Conservation (phyloP, 2,113 vertebrate genomes). For the Equus przewalskii region DNA sequence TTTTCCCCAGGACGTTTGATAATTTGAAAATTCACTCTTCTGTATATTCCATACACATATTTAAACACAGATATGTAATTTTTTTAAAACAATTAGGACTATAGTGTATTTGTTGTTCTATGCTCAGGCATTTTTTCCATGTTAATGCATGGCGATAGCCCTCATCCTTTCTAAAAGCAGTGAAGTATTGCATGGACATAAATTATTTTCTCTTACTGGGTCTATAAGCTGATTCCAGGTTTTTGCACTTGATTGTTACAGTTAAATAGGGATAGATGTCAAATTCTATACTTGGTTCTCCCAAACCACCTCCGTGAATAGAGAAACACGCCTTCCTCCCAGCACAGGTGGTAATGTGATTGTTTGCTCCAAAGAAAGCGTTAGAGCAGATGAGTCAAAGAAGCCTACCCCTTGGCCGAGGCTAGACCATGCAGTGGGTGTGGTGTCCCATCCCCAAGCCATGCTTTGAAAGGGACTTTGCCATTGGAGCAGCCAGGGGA, state of each 20-base stretch:
- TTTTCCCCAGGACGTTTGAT: not conserved
- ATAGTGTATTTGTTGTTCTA: not conserved
- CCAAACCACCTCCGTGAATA: not conserved
- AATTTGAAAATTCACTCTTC: not conserved
- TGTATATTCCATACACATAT: not conserved
- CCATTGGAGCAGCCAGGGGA: not conserved
- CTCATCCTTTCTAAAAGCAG: not conserved
- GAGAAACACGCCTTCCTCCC: not conserved
- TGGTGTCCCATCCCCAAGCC: not conserved
- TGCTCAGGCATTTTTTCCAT: not conserved
- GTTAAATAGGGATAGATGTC: not conserved
- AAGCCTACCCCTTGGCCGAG: not conserved
- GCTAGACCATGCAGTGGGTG: no score
- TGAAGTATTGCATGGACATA: not conserved
- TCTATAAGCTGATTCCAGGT: slow-evolving; percentile 20
- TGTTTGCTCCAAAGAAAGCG: not conserved
- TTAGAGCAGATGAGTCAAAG: not conserved
- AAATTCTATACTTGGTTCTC: not conserved
- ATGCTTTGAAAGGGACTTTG: not conserved
- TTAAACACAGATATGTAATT: not conserved
- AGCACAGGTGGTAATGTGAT: not conserved
- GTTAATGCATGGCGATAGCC: not conserved
- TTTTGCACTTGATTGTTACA: not conserved
- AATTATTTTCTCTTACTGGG: not conserved
- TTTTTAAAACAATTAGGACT: not conserved